Evolutionary conservation across 2,888 invertebrate species (phyloP).

Genomic region (Meliscaeva auricollis): DNA sequence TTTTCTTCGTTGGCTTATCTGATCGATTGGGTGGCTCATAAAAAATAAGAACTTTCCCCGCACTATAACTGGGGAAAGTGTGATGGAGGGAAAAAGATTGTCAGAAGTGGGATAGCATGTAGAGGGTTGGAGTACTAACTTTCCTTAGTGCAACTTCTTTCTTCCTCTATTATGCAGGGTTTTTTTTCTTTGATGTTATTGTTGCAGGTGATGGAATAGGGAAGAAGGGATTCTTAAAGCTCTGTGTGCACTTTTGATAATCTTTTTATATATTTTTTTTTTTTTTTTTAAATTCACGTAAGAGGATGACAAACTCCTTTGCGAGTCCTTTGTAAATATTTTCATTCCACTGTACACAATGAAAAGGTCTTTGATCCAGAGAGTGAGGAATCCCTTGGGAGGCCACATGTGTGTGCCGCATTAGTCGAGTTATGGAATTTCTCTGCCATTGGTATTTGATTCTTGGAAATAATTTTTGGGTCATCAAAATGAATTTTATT

Average conservation of each 20-base stretch:
- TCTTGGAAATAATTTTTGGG: slow-evolving; percentile 63
- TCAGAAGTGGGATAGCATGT: slow-evolving; percentile 38
- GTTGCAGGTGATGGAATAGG: background rate
- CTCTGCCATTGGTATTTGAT: slow-evolving; percentile 36
- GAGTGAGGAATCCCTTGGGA: slow-evolving; percentile 31
- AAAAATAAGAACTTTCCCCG: slow-evolving; percentile 59
- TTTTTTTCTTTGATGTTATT: background rate
- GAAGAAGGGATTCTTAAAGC: background rate
- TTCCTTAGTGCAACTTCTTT: slow-evolving; percentile 22
- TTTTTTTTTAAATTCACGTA: slow-evolving; percentile 6
- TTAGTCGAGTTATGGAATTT: background rate
- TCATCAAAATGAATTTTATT: slow-evolving; percentile 62
- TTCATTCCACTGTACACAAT: background rate
- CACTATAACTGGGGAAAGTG: background rate
- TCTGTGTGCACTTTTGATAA: slow-evolving; percentile 43
- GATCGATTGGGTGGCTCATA: slow-evolving; percentile 58
- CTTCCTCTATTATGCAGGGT: background rate
- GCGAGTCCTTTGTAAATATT: slow-evolving; percentile 29
- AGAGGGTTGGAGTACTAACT: background rate
- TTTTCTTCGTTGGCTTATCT: slow-evolving; percentile 50
- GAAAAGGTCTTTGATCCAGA: slow-evolving; percentile 59
- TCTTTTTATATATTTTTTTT: slow-evolving; percentile 35
- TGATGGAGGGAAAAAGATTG: slow-evolving; percentile 39
- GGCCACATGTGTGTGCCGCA: background rate
- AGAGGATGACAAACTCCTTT: slow-evolving; percentile 9